phyloP scores from a whole-genome alignment of 2,888 invertebrate species.

The Cheilosia urbana region DNA sequence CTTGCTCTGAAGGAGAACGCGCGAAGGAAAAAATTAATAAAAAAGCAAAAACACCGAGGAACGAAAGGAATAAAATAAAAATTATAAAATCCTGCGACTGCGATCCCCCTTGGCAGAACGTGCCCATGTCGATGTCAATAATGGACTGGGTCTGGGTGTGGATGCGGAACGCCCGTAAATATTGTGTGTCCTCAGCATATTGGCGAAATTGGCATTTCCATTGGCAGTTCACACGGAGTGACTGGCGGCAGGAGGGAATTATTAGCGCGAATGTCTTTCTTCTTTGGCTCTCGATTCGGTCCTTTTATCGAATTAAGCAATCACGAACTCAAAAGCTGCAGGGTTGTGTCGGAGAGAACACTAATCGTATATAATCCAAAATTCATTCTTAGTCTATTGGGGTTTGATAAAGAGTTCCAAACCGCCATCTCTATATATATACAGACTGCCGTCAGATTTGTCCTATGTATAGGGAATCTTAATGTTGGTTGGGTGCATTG shows the following conservation, averaged over 20 bases:
- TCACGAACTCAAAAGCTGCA: slow-evolving; percentile 16
- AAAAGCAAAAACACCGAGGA: slow-evolving; percentile 23
- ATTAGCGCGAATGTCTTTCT: slow-evolving; percentile 62
- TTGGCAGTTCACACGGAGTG: slow-evolving; percentile 37
- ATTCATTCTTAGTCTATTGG: slow-evolving; percentile 63
- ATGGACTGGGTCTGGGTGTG: slow-evolving; percentile 22
- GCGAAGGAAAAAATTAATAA: slow-evolving; percentile 52
- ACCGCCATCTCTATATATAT: not conserved
- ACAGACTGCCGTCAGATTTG: not conserved
- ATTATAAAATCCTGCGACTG: slow-evolving; percentile 71
- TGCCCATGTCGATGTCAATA: slow-evolving; percentile 40
- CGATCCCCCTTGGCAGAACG: slow-evolving; percentile 62
- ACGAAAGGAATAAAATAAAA: slow-evolving; percentile 61
- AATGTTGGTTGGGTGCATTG: slow-evolving; percentile 54
- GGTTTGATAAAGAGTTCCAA: slow-evolving; percentile 52
- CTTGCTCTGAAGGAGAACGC: slow-evolving; percentile 30
- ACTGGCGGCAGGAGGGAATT: slow-evolving; percentile 46
- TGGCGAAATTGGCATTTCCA: slow-evolving; percentile 71
- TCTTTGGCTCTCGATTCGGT: slow-evolving; percentile 19
- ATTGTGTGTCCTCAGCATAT: slow-evolving; percentile 70
- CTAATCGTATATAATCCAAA: slow-evolving; percentile 72
- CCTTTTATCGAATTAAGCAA: slow-evolving; percentile 55
- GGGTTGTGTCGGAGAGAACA: slow-evolving; percentile 22
- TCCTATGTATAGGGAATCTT: not conserved
- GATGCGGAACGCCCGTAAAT: slow-evolving; percentile 49